Evolutionary conservation across 1,140 invertebrate genomes (phyloP).

Genomic region (Macrostomum lignano): DNA sequence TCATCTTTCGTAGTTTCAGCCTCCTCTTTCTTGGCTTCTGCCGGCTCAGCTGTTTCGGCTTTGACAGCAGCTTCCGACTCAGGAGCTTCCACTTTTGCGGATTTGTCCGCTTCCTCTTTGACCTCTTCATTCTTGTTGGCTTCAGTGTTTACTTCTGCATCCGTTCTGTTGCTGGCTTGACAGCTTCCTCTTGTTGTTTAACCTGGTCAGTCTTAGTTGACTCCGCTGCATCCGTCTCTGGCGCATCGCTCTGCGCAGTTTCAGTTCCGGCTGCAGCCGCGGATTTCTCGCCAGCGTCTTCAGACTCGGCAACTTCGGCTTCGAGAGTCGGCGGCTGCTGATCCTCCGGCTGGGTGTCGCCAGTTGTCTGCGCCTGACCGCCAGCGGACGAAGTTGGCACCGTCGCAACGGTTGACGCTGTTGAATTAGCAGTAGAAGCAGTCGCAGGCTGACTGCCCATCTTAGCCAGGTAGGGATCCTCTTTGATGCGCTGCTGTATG

Average conservation of each 20-base stretch:
- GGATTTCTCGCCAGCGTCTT: neutral
- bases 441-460: slow-evolving; percentile 4
- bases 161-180: no score
- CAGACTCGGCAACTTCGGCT: neutral
- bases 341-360: slow-evolving; percentile 8
- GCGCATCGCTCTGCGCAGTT: neutral
- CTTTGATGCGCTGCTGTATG: slow-evolving; percentile 3
- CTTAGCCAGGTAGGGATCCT: neutral
- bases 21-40: slow-evolving; percentile 7
- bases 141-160: slow-evolving; percentile 2
- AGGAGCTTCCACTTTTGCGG: slow-evolving; percentile 10
- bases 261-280: neutral
- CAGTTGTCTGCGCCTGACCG: slow-evolving; percentile 7
- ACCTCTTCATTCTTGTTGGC: slow-evolving; percentile 8
- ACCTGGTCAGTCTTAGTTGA: slow-evolving; percentile 1
- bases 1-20: slow-evolving; percentile 11
- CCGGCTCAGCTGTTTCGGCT: slow-evolving; percentile 7
- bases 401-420: no score
- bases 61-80: slow-evolving; percentile 11
- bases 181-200: slow-evolving; percentile 1
- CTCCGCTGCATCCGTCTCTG: neutral
- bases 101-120: slow-evolving; percentile 8
- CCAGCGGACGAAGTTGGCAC: slow-evolving; percentile 9
- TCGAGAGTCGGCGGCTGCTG: neutral
- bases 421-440: no score